A percentile compares a stretch with the other conserved stretches of the same genome.
phyloP scores from a whole-genome alignment of 2,888 invertebrate species.

The Congeria kusceri region DNA sequence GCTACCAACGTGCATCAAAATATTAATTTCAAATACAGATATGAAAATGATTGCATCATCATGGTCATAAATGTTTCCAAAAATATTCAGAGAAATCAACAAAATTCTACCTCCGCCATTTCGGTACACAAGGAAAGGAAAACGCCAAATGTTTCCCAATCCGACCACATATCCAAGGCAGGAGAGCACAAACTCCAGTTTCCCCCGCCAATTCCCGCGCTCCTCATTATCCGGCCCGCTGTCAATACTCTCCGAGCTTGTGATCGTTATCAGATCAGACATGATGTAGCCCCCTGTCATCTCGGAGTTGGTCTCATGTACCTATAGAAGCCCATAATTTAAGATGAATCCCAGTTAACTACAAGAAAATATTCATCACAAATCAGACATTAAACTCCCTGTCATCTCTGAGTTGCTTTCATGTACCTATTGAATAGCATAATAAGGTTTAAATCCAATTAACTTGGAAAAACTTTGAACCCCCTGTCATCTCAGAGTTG shows the following conservation, averaged over 20 bases:
- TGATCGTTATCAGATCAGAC: conserved; percentile 76
- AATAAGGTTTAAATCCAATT: too few species aligned
- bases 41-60: too few species aligned
- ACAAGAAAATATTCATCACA: too few species aligned
- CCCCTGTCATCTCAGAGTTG: conserved; percentile 36
- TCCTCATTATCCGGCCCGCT: conserved; percentile 83
- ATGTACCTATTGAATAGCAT: too few species aligned
- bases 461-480: too few species aligned
- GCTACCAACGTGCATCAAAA: too few species aligned
- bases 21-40: too few species aligned
- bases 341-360: too few species aligned
- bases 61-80: too few species aligned
- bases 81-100: neutral
- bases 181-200: conserved; percentile 88
- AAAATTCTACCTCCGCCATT: conserved; percentile 82
- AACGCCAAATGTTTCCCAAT: conserved; percentile 87
- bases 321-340: too few species aligned
- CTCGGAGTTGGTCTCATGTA: conserved; percentile 55
- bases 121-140: conserved; percentile 91
- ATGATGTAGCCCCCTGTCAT: conserved; percentile 72
- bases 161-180: conserved; percentile 88
- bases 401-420: too few species aligned
- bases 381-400: too few species aligned
- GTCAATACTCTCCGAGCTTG: conserved; percentile 75
- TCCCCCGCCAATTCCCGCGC: conserved; percentile 86